Conservation (phyloP, 2,888 invertebrate species). For the Cacoxenus indagator region DNA sequence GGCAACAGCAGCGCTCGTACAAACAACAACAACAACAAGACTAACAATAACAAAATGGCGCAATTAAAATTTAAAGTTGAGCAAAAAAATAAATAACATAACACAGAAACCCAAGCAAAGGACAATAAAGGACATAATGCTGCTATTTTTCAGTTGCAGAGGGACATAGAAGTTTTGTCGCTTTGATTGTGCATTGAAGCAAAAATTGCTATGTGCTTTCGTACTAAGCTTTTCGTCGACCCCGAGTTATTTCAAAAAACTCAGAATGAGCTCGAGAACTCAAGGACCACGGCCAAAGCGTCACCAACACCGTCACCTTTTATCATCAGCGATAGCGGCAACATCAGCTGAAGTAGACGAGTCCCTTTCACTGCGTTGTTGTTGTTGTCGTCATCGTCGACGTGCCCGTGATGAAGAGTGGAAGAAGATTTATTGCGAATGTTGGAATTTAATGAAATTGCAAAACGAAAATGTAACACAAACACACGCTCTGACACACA, state of each 20-base stretch:
- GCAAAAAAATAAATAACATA: not conserved
- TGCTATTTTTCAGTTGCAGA: not conserved
- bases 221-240: not conserved
- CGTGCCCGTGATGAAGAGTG: slow-evolving; percentile 60
- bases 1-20: not conserved
- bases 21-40: not conserved
- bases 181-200: not conserved
- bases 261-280: not conserved
- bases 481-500: slow-evolving; percentile 27
- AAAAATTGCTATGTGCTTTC: not conserved
- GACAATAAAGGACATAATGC: not conserved
- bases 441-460: slow-evolving; percentile 72
- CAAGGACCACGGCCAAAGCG: not conserved
- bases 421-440: slow-evolving; percentile 71
- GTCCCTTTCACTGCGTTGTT: too few relatives aligned
- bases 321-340: not conserved
- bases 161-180: not conserved
- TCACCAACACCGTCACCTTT: not conserved
- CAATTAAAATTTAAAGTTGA: not conserved
- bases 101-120: not conserved
- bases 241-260: not conserved
- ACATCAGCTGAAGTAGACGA: not conserved
- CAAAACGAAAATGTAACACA: slow-evolving; percentile 69
- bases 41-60: not conserved
- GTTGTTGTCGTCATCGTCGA: too few relatives aligned